Evolutionary conservation across 2,888 invertebrate genomes (phyloP), one percentile per base, ranked within the genome.

Genomic region (Mesorhabditis belari): DNA sequence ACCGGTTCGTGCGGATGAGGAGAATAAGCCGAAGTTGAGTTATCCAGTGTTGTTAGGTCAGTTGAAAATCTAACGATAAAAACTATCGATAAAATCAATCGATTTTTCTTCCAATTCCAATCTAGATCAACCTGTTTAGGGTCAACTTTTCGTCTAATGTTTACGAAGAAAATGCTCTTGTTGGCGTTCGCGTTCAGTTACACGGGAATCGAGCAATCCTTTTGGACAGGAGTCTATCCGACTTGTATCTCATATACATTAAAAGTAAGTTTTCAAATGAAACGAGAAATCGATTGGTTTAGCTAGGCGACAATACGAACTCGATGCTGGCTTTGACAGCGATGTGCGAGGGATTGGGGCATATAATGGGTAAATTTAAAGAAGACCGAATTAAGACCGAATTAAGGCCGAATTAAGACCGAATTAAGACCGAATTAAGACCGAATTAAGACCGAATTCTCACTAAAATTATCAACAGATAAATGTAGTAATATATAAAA

Each of bases 281-380:
- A n/a, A n/a, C n/a, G n/a, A n/a, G n/a, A 35, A 35, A 35, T 35
- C 44, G 12, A 35, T 35, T 2, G 1, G 12, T 35, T 1, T 5
- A 50, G 5, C 88, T 94, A 81, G 73, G 73, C 3, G 50, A 44
- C 21, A 75, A 76, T 57, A 76, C 74, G 1, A 71, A 75, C 27
- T 61, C 65, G 24, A 58, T 92, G 23, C 89, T 95, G 25, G 95
- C 94, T 0, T 84, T 96, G 5, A 91, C 91, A 2, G 95, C 95
- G 0, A 92, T 96, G 65, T 89, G 91, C 79, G 90, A 95, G 71
- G 96, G 96, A 49, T 81, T 90, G 66, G 96, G 96, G 60, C 95
- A 96, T 85, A 92, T 95, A 2, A 82, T 90, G 44, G 93, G 90
- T 89, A 19, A 21, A 9, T 44, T 44, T 44, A 9, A 44, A 44